A percentile compares a stretch with the other conserved stretches of the same genome.
Evolutionary conservation across 2,113 vertebrate genomes (phyloP).

Genomic region (Probosciger aterrimus): DNA sequence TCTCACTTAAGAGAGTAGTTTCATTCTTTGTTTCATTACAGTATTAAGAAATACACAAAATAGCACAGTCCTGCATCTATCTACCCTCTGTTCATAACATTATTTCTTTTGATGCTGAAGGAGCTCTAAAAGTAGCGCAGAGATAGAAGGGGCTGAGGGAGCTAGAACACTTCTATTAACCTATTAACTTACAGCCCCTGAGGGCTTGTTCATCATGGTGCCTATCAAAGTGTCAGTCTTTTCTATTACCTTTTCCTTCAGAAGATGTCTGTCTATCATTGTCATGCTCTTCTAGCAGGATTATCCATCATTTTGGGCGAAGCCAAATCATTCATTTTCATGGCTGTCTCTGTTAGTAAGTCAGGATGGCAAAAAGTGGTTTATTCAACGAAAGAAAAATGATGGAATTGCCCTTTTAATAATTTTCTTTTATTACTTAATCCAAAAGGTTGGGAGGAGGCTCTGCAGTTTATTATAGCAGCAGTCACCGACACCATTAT

Average conservation of each 20-base stretch:
- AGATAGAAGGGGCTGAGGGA: neutral
- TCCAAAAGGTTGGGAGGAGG: constrained; percentile 39
- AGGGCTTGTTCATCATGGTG: constrained; percentile 51
- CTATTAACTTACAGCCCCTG: neutral
- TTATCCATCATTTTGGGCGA: constrained; percentile 57
- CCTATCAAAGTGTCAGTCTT: constrained; percentile 58
- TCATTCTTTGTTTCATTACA: neutral
- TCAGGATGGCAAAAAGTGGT: neutral
- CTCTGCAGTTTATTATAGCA: constrained; percentile 22
- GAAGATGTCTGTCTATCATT: constrained; percentile 56
- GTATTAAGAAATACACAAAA: neutral
- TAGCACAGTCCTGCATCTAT: neutral
- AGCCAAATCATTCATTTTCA: constrained; percentile 55
- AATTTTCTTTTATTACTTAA: constrained; percentile 62
- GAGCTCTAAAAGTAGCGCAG: neutral
- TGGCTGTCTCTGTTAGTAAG: neutral
- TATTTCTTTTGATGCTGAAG: neutral
- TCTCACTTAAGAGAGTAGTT: neutral
- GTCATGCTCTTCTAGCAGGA: constrained; percentile 41
- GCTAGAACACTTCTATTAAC: constrained; percentile 13
- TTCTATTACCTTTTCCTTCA: constrained; percentile 42
- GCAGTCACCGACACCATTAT: neutral
- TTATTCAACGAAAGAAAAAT: constrained; percentile 38
- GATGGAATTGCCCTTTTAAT: constrained; percentile 43
- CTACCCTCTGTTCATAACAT: neutral